Base-by-base conservation (phyloP, 2,797 vertebrate species). In the Parauchenoglanis ngamensis region DNA sequence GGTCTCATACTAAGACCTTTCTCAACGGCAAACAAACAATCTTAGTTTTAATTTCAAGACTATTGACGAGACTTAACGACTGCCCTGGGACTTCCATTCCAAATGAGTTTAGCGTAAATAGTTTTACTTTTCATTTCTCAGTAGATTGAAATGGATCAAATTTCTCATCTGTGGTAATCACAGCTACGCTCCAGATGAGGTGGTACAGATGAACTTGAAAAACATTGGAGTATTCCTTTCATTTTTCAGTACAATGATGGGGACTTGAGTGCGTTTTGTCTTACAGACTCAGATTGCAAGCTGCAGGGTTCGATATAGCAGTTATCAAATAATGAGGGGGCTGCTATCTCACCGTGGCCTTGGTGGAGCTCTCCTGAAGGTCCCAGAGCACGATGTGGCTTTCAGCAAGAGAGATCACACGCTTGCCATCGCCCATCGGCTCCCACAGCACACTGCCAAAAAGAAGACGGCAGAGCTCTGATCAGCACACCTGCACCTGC, bases 311-410 rank as follows among this genome's bases (percentile, higher is more conserved):
- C 49, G 68, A 84, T 78, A 83, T 21, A 44, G 59, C 44, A 28
- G 70, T 88, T 88, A 89, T 87, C 87, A 89, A 52, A 84, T 84
- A 90, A 84, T 75, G 35, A 8, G 12, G 57, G 7, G 1, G 1
- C 1, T 4, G 21, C n/a, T 3, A 70, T 91, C 96, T 97, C 94
- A 99, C 98, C 94, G 91, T 94, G 85, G 98, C 97, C 92, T 95
- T 95, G 91, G 93, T 94, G 88, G 97, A 97, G 94, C 97, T 98
- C 91, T 97, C 96, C 92, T 98, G 96, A 91, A 99, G 95, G 95
- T 99, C 98, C 98, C 98, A 99, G 87, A 99, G 94, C 92, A 98
- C 91, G 78, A 98, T 92, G 40, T 97, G 96, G 92, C 97, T 99
- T 95, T 99, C 98, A 28, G 97, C 97, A 96, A 99, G 92, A 0